Base-by-base conservation (phyloP, 2,797 vertebrate genomes). In the Peromyscus eremicus region DNA sequence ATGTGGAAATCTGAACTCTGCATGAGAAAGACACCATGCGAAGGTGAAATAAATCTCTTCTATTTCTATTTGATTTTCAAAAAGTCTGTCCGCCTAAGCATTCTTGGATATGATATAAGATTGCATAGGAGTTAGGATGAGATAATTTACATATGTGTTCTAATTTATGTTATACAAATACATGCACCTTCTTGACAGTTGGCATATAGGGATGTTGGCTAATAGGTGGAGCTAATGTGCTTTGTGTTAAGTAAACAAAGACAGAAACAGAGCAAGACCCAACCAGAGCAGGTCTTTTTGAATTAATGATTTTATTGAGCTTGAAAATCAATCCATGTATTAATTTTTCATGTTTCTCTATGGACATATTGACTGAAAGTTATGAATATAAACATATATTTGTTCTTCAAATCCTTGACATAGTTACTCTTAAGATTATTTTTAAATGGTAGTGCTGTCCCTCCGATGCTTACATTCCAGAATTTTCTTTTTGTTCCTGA, bases 1-100 rank as follows among this genome's bases (percentile, higher is more conserved):
- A 98, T 98, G 98, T 99, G 99, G 98, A 99, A 99, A 98, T 99
- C 98, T 98, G 99, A 99, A 98, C 98, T 99, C 98, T 99, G 98
- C 98, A 98, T 99, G 98, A 98, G 98, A 99, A 99, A 99, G 98
- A 98, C 99, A 98, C 98, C 98, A 97, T 99, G 99, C 96, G 98
- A 99, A 99, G 99, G 99, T 99, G 99, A 99, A 98, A 98, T 97
- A 97, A 98, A 98, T 95, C 98, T 98, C 98, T 99, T 98, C 98
- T 98, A 95, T 98, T 98, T 98, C 87, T 97, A 96, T 97, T 98
- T 97, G 94, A 93, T 97, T 98, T 98, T 95, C 34, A 94, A 97
- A 96, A 94, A 0, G 95, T 96, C 71, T 98, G 9, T 97, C 89
- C 66, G 73, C 96, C 37, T 97, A 97, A 95, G 43, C 97, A 75